Base-by-base conservation (phyloP, 2,888 invertebrate genomes). In the Catocala fraxini region DNA sequence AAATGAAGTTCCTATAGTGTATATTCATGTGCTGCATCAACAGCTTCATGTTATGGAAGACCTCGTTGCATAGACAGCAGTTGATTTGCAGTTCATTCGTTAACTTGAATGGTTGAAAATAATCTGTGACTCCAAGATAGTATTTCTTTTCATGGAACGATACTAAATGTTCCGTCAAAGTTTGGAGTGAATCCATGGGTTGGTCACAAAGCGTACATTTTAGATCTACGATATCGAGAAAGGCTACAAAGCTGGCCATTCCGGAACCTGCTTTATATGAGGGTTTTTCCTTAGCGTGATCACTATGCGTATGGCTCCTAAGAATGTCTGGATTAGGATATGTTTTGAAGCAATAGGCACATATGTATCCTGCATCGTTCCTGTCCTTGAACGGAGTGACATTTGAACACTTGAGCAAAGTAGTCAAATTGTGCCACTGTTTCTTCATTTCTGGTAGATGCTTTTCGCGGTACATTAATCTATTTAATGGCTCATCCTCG, bases 11-110 rank as follows among this genome's bases (percentile, higher is more conserved):
- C 48, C 92, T 82, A 47, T 88, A 94, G 49, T 94, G 94, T 0
- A 86, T 72, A 51, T 94, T 93, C 94, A 94, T 94, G 46, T 94
- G 94, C 39, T 92, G 93, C 89, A 91, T 92, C 10, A 94, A 60
- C 0, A 89, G 65, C 48, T 91, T 92, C 91, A 93, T 93, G 34
- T 91, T 93, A 65, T 92, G 90, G 53, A 88, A 94, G 0, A 82
- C 82, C 59, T 92, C 91, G 42, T 77, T 79, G 69, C 93, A 93
- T 0, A 93, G 79, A 43, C 91, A 91, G 68, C 94, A 94, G 58
- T 88, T 85, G 5, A 93, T 89, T 42, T 88, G 88, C 60, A 86
- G 88, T 45, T 90, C 91, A 45, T 84, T 88, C 0, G 88, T 87
- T 49, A 93, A 69, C 69, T 91, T 90, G 69, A 86, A 92, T 0